Percentiles rank a stretch among this genome's conserved stretches.
Evolutionary conservation across 2,888 invertebrate genomes (phyloP).

Genomic region (Petrophora chlorosata): DNA sequence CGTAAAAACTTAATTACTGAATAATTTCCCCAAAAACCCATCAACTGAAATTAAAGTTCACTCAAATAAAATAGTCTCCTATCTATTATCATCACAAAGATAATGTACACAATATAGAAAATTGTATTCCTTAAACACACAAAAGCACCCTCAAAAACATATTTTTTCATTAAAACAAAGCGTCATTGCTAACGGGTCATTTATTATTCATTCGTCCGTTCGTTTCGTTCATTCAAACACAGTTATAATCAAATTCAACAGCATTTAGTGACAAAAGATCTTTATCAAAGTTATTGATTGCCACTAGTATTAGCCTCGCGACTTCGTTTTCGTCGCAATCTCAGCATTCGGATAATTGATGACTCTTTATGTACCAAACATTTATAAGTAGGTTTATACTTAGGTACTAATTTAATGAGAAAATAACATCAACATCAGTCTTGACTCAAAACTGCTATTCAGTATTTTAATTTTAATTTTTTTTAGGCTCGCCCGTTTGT

Average conservation of each 20-base stretch:
- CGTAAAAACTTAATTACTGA: neutral
- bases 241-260: conserved; percentile 54
- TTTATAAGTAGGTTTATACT: too few species aligned
- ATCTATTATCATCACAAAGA: conserved; percentile 9
- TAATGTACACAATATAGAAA: conserved; percentile 35
- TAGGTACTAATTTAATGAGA: too few species aligned
- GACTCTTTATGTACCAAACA: too few species aligned
- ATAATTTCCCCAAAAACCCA: neutral
- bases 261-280: conserved; percentile 50
- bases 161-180: conserved; percentile 62
- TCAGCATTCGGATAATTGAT: too few species aligned
- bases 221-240: conserved; percentile 39
- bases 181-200: conserved; percentile 44
- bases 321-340: too few species aligned
- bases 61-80: conserved; percentile 20
- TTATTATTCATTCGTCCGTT: conserved; percentile 48
- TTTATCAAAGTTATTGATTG: conserved; percentile 46
- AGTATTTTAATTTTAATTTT: too few species aligned
- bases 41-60: conserved; percentile 24
- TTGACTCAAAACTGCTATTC: too few species aligned
- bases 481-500: too few species aligned
- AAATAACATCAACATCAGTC: too few species aligned
- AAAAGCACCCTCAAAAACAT: conserved; percentile 33
- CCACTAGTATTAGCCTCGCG: too few species aligned
- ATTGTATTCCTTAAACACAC: conserved; percentile 31